Percentiles rank a stretch among this genome's conserved stretches.
Conservation (phyloP, 23 tunicate species). For the Corella eumyota region DNA sequence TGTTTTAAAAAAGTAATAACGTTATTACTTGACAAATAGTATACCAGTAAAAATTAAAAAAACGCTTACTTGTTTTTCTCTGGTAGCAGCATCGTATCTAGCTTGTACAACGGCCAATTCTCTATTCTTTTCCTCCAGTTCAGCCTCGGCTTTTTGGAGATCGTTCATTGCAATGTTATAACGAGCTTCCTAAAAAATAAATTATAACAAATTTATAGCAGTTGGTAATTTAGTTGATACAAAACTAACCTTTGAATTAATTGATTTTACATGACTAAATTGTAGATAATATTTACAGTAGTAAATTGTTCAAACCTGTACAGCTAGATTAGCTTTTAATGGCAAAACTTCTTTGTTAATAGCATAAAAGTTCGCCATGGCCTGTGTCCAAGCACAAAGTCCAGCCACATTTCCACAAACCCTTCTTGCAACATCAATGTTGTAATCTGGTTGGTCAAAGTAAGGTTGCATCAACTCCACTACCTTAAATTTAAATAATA, state of each 20-base stretch:
- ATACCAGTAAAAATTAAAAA: too few relatives aligned
- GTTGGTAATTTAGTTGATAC: neutral
- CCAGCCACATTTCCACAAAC: conserved; percentile 96
- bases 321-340: conserved; percentile 82
- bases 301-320: too few relatives aligned
- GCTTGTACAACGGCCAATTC: conserved; percentile 91
- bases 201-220: neutral
- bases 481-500: conserved; percentile 29
- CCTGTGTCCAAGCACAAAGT: conserved; percentile 87
- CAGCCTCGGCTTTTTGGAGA: conserved; percentile 73
- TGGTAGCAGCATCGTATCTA: conserved; percentile 95
- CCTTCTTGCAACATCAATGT: conserved; percentile 66
- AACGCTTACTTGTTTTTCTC: conserved; percentile 68
- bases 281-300: too few relatives aligned
- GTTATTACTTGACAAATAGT: too few relatives aligned
- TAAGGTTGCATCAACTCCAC: conserved; percentile 90
- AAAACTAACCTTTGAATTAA: neutral
- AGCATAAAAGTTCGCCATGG: conserved; percentile 93
- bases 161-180: conserved; percentile 77
- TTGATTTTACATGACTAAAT: too few relatives aligned
- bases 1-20: too few relatives aligned
- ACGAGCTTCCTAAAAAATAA: conserved; percentile 49
- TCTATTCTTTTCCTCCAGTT: conserved; percentile 81
- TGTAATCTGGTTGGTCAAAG: conserved; percentile 89
- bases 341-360: conserved; percentile 96